Evolutionary conservation across 2,888 invertebrate genomes (phyloP), one percentile per base, ranked within the genome.

Genomic region (Agrilus mali): DNA sequence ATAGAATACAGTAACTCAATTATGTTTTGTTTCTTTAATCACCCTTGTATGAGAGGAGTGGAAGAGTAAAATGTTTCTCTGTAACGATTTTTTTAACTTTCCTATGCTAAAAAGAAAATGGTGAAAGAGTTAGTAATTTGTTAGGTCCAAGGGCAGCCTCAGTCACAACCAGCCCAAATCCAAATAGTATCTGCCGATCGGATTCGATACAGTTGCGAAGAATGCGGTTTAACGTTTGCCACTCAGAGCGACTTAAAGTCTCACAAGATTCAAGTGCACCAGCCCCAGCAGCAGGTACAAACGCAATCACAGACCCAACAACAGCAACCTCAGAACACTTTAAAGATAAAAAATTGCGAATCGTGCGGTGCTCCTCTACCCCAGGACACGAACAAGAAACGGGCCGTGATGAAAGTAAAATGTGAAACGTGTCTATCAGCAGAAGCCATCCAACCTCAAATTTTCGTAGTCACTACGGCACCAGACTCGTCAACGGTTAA

Each of bases 391-490:
- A 67, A 67, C 48, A 67, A 67, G 50, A 67, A 67, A 47, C 51
- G 67, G 39, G 66, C 66, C 0, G 65, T 67, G 10, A 66, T 67
- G 66, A 66, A 67, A 51, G 64, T 66, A 27, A 67, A 67, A 49
- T 67, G 67, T 45, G 67, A 67, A 48, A 65, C 60, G 27, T 67
- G 67, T 47, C 52, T 67, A 7, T 64, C 63, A n/a, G 66, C 67
- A 0, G 67, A 67, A 46, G 59, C 66, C 1, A 67, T 67, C 33
- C 66, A 66, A 41, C 67, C 65, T 15, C 65, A 65, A 47, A 78
- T 82, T 53, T 80, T 80, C 58, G 80, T 82, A 2, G 74, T 80
- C 1, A 71, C 79, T 1, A 78, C 67, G 3, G 64, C 66, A 4
- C 60, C 65, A 1, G 60, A 62, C 34, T 52, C 60, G 1, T 51